Evolutionary conservation across 2,888 invertebrate species (phyloP), one percentile per base, ranked within the genome.

Genomic region (Netelia virgata): DNA sequence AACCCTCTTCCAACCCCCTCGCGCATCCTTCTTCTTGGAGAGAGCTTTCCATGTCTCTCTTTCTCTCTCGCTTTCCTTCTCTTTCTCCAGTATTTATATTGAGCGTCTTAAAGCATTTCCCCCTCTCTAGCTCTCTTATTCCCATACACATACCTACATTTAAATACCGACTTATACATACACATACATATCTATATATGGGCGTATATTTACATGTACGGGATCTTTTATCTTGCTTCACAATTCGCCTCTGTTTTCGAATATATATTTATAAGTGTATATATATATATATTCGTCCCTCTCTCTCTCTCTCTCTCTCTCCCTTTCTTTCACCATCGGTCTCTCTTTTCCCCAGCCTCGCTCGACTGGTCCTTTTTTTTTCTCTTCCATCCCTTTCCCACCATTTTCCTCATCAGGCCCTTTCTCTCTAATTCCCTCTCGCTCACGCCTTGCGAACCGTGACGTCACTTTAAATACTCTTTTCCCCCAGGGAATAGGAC

Each of bases 91-190:
- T 91, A 92, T 92, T 91, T 92, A 92, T 92, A 93, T 93, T 92
- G 93, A 93, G 93, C 93, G 93, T 92, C 93, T 93, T 93, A 93
- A 93, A 93, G 93, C 92, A 93, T 92, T 92, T 90, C 90, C 90
- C 89, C 87, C 86, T 84, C 82, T 86, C 69, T 53, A 8, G 84
- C 87, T 86, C 83, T 85, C 87, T 84, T 81, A 86, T 86, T 83
- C 81, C 81, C 85, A 66, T 59, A 69, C 76, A 63, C 68, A 61
- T 63, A 63, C 68, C 55, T 63, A 81, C 57, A 41, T 43, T 23
- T 53, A 55, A 41, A 16, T 28, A 23, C 53, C 53, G 47, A 63
- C 63, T n/a, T 41, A 59, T 23, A 41, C 16, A 23, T 43, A 41
- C 43, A 55, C 20, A 10, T 23, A n/a, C 41, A 55, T 53, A 41